Percentiles rank a stretch among this genome's conserved stretches.
Conservation (phyloP, 2,888 invertebrate genomes). For the Coremacera marginata region DNA sequence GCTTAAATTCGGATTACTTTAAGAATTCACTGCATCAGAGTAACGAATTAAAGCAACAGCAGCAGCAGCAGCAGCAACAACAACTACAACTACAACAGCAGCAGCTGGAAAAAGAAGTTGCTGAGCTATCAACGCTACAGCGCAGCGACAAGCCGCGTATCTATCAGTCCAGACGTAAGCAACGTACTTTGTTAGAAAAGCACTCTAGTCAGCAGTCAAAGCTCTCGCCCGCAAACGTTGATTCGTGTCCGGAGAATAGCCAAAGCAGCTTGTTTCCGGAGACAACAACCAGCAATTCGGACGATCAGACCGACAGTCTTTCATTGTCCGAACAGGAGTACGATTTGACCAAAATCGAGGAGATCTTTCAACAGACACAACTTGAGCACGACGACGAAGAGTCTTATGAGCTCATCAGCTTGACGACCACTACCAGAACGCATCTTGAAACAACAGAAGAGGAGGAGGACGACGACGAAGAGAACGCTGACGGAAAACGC, state of each 20-base stretch:
- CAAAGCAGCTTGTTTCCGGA: slow-evolving; percentile 67
- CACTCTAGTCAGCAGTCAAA: slow-evolving; percentile 47
- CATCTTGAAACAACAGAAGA: slow-evolving; percentile 60
- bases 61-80: slow-evolving; percentile 34
- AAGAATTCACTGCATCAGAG: slow-evolving; percentile 68
- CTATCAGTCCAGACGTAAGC: slow-evolving; percentile 61
- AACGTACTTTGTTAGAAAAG: slow-evolving; percentile 40
- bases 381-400: slow-evolving; percentile 53
- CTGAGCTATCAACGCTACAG: slow-evolving; percentile 56
- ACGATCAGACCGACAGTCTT: slow-evolving; percentile 65
- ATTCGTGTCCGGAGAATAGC: slow-evolving; percentile 66
- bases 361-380: slow-evolving; percentile 59
- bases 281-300: slow-evolving; percentile 67
- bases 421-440: slow-evolving; percentile 61
- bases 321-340: slow-evolving; percentile 66
- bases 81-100: slow-evolving; percentile 43
- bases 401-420: slow-evolving; percentile 62
- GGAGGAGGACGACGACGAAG: slow-evolving; percentile 52
- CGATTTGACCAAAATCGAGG: slow-evolving; percentile 63
- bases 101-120: slow-evolving; percentile 56
- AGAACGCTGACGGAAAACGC: slow-evolving; percentile 28
- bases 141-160: slow-evolving; percentile 61
- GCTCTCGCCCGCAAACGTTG: slow-evolving; percentile 47
- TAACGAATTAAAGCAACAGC: slow-evolving; percentile 53
- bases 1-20: slow-evolving; percentile 69